Evolutionary conservation across 2,888 invertebrate species (phyloP).

Genomic region (Andrena hattorfiana): DNA sequence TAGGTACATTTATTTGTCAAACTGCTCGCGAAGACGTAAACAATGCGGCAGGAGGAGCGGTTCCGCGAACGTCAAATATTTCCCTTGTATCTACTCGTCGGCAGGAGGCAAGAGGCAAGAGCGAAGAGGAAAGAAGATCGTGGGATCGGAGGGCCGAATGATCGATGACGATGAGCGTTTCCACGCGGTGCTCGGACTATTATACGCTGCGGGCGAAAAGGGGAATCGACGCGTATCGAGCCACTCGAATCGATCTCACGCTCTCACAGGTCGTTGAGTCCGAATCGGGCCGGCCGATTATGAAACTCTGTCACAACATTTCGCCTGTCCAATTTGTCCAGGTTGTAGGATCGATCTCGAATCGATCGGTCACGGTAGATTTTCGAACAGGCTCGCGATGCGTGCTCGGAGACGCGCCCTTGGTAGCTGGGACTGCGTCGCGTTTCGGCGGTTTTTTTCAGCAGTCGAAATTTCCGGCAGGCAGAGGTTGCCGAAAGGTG

Average conservation of each 20-base stretch:
- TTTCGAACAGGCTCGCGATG: not conserved
- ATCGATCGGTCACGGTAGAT: conserved; percentile 47
- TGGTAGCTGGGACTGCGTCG: too few species aligned
- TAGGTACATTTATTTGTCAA: too few species aligned
- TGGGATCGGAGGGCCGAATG: conserved; percentile 34
- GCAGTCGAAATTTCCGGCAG: conserved; percentile 13
- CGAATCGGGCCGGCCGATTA: conserved; percentile 69
- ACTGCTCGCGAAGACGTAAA: not conserved
- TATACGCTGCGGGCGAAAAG: conserved; percentile 41
- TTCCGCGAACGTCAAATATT: conserved; percentile 6
- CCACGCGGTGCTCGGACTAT: conserved; percentile 27
- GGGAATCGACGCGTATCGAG: conserved; percentile 43
- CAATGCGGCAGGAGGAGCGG: not conserved
- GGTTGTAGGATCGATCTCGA: conserved; percentile 1
- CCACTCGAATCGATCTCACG: conserved; percentile 73
- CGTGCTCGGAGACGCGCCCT: not conserved
- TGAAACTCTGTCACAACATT: conserved; percentile 78
- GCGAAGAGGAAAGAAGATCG: not conserved
- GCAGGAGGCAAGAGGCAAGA: not conserved
- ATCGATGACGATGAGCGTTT: conserved; percentile 58
- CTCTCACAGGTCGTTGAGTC: conserved; percentile 64
- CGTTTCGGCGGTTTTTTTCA: not conserved
- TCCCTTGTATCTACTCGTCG: not conserved
- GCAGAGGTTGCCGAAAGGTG: not conserved
- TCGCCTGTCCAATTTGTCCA: conserved; percentile 53